Percentiles rank a stretch among this genome's conserved stretches.
Conservation (phyloP, 2,113 vertebrate species). For the Mustela nigripes region DNA sequence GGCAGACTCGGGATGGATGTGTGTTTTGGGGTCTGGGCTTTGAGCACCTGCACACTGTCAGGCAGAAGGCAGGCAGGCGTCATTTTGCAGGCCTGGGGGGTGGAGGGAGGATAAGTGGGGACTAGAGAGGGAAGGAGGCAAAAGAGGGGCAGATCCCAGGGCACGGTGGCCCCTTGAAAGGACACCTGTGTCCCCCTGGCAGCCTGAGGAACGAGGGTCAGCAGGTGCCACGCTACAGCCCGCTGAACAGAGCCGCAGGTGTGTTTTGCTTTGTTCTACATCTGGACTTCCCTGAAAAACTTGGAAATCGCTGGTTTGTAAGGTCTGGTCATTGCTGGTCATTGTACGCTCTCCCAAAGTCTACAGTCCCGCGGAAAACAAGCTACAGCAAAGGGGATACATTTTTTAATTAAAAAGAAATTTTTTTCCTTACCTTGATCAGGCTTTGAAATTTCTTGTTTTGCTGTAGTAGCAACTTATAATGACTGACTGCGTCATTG, state of each 20-base stretch:
- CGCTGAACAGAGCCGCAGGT: background rate
- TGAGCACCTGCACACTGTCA: background rate
- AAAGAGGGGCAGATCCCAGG: background rate
- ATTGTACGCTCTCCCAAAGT: background rate
- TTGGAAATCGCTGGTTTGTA: background rate
- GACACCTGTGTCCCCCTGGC: background rate
- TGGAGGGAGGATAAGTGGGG: rapidly evolving
- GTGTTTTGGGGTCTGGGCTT: background rate
- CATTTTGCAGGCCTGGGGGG: too few species aligned
- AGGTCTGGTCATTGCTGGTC: background rate
- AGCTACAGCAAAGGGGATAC: background rate
- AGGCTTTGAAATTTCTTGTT: constrained; percentile 97
- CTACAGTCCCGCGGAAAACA: background rate
- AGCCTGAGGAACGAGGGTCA: too few species aligned
- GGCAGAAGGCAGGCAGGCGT: background rate
- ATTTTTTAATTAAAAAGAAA: background rate
- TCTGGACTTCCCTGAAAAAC: background rate
- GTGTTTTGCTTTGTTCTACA: background rate
- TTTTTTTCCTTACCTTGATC: constrained; percentile 91
- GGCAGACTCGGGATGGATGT: background rate
- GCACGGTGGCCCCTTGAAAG: background rate
- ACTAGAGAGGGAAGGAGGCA: background rate
- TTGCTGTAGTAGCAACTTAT: constrained; percentile 95
- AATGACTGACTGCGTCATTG: constrained; percentile 93
- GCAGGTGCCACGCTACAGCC: background rate